Evolutionary conservation across 1,140 invertebrate species (phyloP).

Genomic region (Eueides isabella): DNA sequence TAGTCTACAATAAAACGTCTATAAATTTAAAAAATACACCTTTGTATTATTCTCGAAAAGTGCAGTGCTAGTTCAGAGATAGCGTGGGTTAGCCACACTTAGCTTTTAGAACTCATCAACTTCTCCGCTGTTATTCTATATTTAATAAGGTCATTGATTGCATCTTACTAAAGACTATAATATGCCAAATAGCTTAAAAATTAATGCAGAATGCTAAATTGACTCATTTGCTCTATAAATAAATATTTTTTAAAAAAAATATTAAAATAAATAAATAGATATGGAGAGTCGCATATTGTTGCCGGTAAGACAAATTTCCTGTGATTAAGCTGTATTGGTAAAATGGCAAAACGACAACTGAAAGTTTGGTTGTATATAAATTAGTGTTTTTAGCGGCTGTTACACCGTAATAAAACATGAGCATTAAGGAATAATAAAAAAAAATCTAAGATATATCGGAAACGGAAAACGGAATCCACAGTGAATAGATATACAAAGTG

Average conservation of each 20-base stretch:
- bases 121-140: slow-evolving; percentile 34
- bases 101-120: slow-evolving; percentile 41
- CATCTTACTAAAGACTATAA: slow-evolving; percentile 21
- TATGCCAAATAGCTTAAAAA: not conserved
- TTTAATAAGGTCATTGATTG: slow-evolving; percentile 33
- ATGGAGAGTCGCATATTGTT: too few species aligned
- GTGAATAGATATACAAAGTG: too few species aligned
- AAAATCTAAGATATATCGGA: too few species aligned
- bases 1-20: not conserved
- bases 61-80: too few species aligned
- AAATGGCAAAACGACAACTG: too few species aligned
- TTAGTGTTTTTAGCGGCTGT: too few species aligned
- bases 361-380: too few species aligned
- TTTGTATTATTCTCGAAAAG: not conserved
- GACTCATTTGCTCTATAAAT: not conserved
- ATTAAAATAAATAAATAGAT: not conserved
- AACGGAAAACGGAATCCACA: too few species aligned
- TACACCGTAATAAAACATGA: too few species aligned
- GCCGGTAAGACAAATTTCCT: too few species aligned
- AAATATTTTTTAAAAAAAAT: not conserved
- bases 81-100: slow-evolving; percentile 32
- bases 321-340: too few species aligned
- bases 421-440: too few species aligned
- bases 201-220: not conserved
- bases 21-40: not conserved